These are phyloP conservation scores for Bungarus multicinctus DNA, from an alignment of 2,113 vertebrate species.

Conservation along the genomic window DNA sequence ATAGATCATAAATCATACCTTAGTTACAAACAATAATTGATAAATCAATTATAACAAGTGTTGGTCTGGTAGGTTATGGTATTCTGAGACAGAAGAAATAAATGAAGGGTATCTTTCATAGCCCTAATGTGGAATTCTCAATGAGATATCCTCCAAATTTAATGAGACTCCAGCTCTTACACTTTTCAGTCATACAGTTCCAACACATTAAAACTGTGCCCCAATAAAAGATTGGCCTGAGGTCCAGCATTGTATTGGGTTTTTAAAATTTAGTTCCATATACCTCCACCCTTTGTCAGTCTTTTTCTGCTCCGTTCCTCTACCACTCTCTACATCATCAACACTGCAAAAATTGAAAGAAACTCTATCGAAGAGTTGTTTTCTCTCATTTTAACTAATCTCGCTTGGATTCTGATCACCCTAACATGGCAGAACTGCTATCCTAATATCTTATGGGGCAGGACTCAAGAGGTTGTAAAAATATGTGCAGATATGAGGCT, in stretches of 20 bases:
- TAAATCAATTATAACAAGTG: too few relatives aligned
- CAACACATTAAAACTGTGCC: not conserved
- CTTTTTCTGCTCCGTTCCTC: not conserved
- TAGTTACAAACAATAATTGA: too few relatives aligned
- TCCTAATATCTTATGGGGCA: not conserved
- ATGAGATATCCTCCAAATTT: not conserved
- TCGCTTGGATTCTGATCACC: not conserved
- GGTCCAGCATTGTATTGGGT: not conserved
- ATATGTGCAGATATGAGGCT: not conserved
- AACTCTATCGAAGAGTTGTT: not conserved
- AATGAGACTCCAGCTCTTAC: not conserved
- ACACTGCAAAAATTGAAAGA: not conserved
- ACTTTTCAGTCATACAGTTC: not conserved
- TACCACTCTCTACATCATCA: not conserved
- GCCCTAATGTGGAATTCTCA: not conserved
- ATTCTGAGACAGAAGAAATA: not conserved
- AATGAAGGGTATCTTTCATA: not conserved
- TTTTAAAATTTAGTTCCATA: not conserved
- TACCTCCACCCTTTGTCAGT: not conserved
- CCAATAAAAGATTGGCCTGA: not conserved
- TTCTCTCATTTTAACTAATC: not conserved
- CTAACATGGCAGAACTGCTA: not conserved
- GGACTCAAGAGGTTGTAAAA: not conserved
- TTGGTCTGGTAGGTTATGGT: not conserved
- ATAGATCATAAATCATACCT: too few relatives aligned